A percentile compares a stretch with the other conserved stretches of the same genome.
Conservation (phyloP, 2,113 vertebrate species). For the Mellivora capensis region DNA sequence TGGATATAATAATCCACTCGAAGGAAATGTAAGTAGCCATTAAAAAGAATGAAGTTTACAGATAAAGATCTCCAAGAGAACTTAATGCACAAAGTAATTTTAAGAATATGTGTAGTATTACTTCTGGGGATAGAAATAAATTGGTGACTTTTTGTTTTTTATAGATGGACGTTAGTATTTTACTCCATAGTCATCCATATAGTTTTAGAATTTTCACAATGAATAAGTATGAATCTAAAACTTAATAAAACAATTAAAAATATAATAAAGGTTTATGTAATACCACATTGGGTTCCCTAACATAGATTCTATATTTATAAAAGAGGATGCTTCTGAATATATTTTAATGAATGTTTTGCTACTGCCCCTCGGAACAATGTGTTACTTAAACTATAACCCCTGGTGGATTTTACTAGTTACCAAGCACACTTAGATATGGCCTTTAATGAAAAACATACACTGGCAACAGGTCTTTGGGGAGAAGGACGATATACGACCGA, state of each 20-base stretch:
- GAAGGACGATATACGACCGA: too few relatives aligned
- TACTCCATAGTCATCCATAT: background rate
- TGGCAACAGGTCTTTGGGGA: too few relatives aligned
- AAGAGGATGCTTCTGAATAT: background rate
- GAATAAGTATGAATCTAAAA: background rate
- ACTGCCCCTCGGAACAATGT: too few relatives aligned
- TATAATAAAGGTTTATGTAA: background rate
- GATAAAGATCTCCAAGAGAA: background rate
- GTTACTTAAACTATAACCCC: too few relatives aligned
- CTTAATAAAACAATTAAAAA: background rate
- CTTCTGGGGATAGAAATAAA: background rate
- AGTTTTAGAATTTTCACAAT: background rate
- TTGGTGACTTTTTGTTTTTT: background rate
- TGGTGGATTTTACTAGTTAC: too few relatives aligned
- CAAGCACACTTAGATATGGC: too few relatives aligned
- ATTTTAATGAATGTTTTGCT: background rate
- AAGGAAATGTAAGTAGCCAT: background rate
- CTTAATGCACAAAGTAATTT: background rate
- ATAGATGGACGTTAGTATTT: background rate
- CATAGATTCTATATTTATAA: background rate
- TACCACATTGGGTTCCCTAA: background rate
- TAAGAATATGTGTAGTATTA: background rate
- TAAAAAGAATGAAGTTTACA: background rate
- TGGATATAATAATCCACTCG: background rate
- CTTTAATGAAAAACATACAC: too few relatives aligned